phyloP scores from a whole-genome alignment of 2,797 vertebrate species.

The Brotula barbata region DNA sequence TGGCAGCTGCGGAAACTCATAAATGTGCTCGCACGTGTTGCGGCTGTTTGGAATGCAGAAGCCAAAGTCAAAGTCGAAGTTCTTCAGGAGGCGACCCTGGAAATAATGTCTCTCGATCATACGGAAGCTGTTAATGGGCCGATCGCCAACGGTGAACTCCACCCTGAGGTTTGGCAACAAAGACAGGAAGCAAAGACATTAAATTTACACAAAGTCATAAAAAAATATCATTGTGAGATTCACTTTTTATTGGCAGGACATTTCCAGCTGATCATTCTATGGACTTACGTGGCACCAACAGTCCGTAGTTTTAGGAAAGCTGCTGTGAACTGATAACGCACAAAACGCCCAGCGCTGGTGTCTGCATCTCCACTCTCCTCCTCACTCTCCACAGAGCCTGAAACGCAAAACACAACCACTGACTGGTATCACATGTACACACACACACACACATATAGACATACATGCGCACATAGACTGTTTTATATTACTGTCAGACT shows the following conservation, averaged over 20 bases:
- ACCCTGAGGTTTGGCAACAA: constrained; percentile 78
- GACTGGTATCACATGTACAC: too few relatives aligned
- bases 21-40: constrained; percentile 99
- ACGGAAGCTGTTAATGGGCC: constrained; percentile 92
- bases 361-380: constrained; percentile 86
- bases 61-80: constrained; percentile 98
- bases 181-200: constrained; percentile 8
- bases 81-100: constrained; percentile 94
- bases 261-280: neutral
- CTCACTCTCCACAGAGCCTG: constrained; percentile 83
- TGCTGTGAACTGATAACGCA: constrained; percentile 97
- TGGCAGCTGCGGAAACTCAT: constrained; percentile 97
- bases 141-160: constrained; percentile 97
- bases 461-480: too few relatives aligned
- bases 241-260: neutral
- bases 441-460: too few relatives aligned
- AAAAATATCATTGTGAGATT: neutral
- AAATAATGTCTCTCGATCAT: constrained; percentile 99
- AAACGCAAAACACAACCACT: neutral
- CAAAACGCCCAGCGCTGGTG: constrained; percentile 90
- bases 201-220: neutral
- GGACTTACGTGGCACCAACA: constrained; percentile 93
- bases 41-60: constrained; percentile 98
- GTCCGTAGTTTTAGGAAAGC: constrained; percentile 93
- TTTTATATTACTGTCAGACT: too few relatives aligned